Conservation (phyloP, 1,140 invertebrate genomes). For the Neodiprion fabricii region DNA sequence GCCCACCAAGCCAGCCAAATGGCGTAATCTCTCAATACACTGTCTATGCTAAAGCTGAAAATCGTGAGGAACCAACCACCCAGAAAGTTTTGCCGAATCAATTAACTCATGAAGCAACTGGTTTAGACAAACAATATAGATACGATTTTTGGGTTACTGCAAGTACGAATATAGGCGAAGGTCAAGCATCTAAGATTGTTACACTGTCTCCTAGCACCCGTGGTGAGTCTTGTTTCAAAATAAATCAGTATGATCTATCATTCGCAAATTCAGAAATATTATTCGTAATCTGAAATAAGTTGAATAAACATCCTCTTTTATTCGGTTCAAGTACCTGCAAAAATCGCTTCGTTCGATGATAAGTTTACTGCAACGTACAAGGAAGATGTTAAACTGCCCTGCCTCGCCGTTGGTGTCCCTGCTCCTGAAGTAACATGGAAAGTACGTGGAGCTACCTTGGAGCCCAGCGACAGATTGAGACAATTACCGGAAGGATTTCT, state of each 20-base stretch:
- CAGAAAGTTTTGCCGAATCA: constrained; percentile 70
- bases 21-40: constrained; percentile 93
- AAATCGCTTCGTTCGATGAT: constrained; percentile 92
- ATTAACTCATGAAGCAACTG: constrained; percentile 77
- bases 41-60: constrained; percentile 85
- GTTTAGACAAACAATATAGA: constrained; percentile 78
- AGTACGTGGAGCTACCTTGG: constrained; percentile 70
- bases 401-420: constrained; percentile 88
- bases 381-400: constrained; percentile 90
- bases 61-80: constrained; percentile 70
- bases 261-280: too few relatives aligned
- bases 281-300: not conserved
- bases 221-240: constrained; percentile 60
- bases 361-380: constrained; percentile 89
- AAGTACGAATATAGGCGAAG: constrained; percentile 91
- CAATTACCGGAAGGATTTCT: constrained; percentile 89
- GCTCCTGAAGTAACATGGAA: constrained; percentile 90
- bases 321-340: constrained; percentile 78
- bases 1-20: constrained; percentile 89
- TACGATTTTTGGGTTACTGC: constrained; percentile 96
- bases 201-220: constrained; percentile 82
- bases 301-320: not conserved
- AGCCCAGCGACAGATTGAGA: constrained; percentile 78
- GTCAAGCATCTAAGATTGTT: constrained; percentile 85
- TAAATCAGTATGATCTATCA: too few relatives aligned